Evolutionary conservation across 2,113 vertebrate genomes (phyloP).

Genomic region (Dendropsophus ebraccatus): DNA sequence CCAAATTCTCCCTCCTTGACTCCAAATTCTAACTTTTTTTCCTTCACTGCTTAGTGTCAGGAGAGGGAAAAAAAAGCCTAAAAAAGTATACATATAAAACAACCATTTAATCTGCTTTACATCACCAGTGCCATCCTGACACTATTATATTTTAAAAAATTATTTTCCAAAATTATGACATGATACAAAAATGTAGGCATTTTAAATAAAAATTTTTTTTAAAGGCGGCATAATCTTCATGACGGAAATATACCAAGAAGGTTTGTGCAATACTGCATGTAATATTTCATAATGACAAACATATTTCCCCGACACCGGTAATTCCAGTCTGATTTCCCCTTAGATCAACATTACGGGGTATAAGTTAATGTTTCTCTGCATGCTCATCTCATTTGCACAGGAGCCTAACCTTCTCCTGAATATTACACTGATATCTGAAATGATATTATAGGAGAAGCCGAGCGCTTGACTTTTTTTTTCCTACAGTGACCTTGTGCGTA

Average conservation of each 20-base stretch:
- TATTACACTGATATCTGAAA: slow-evolving; percentile 19
- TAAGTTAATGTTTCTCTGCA: slow-evolving; percentile 32
- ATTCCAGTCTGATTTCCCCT: slow-evolving; percentile 25
- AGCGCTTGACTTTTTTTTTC: background rate
- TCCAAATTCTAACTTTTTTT: background rate
- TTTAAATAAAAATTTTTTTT: background rate
- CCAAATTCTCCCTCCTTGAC: no score
- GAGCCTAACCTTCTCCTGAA: slow-evolving; percentile 7
- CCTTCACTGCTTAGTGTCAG: background rate
- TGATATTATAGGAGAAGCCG: background rate
- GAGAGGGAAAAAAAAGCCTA: background rate
- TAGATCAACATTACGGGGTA: slow-evolving; percentile 23
- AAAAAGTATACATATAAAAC: background rate
- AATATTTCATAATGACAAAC: slow-evolving; percentile 39
- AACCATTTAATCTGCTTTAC: background rate
- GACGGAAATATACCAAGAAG: background rate
- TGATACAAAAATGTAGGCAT: background rate
- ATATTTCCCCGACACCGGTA: background rate
- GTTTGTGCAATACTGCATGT: background rate
- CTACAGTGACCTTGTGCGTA: background rate
- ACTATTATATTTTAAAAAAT: background rate
- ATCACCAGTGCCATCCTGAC: background rate
- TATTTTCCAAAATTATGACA: background rate
- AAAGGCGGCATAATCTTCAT: background rate
- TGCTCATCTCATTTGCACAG: slow-evolving; percentile 12